Evolutionary conservation across 2,113 vertebrate species (phyloP), one percentile per base, ranked within the genome.

Genomic region (Chaetodon auriga): DNA sequence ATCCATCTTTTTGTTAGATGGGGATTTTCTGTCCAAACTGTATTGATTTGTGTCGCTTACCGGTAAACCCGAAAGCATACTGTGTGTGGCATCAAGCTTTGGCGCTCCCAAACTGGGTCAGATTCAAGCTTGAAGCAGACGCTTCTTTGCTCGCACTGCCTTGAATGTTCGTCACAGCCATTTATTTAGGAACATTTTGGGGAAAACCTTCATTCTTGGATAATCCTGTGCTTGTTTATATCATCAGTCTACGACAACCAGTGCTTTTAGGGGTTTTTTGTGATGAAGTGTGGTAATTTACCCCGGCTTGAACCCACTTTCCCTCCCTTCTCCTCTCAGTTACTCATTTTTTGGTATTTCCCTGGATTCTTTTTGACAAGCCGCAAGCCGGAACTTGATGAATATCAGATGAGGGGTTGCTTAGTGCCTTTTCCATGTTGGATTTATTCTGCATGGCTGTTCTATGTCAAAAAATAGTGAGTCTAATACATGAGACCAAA

Each of bases 81-180:
- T 80, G 55, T 79, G 49, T 15, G 23, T 15, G 21, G 16, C 62
- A 25, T 58, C 68, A 58, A 25, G 58, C 72, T 64, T 30, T 4
- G 62, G 53, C 74, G 36, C 43, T 79, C 49, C 54, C 53, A 77
- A 86, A 86, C 49, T 88, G 48, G 86, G 86, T 83, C 86, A 82
- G 51, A 77, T 48, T 48, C 58, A 75, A 78, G 84, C 68, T 89
- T 54, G 36, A 71, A 82, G 84, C 81, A 74, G 68, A 75, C 75
- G 35, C 68, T 76, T 63, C 54, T 43, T 70, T 45, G 36, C 70
- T 36, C 36, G 25, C 41, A 18, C 49, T 43, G 48, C 6, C 19
- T 75, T n/a, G 35, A 54, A 43, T 65, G 41, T 65, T 61, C 65
- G 54, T 68, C 75, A 82, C 16, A 64, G 16, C 41, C 5, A 13